Evolutionary conservation across 2,113 vertebrate species (phyloP), one percentile per base, ranked within the genome.

Genomic region (Salvator merianae): DNA sequence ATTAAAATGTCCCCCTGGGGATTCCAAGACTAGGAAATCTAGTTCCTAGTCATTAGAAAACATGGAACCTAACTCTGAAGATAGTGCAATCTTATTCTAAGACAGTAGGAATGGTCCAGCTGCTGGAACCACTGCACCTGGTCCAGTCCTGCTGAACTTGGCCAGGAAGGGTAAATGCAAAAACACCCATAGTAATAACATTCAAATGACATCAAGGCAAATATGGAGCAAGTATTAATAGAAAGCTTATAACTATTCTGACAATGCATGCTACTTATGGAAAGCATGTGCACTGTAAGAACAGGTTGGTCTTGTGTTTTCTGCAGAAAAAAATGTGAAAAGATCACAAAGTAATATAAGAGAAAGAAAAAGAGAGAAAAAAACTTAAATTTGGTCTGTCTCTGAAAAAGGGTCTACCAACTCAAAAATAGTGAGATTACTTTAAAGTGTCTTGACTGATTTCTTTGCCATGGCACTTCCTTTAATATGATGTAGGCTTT

Each of bases 341-440:
- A 7, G 66, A 36, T 1, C 3, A 74, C 18, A 63, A 28, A 3
- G 47, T 0, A 0, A 4, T 59, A 18, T 38, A 1, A 47, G 72
- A 76, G 32, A 76, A 83, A 84, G 7, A 2, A 36, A 55, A 55
- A 81, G 34, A 7, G 47, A 47, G 10, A 82, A 47, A 47, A 24
- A 4, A 77, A 71, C 6, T 1, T 2, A 2, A 7, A 43, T 81
- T 40, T 75, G 22, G 5, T 50, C 7, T 77, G 20, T 14, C 76
- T 72, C 9, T 30, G 68, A 83, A 62, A 20, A 0, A 22, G 1
- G 36, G 16, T 72, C 32, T 79, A 40, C n/a, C 81, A 87, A 70
- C 43, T 84, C 87, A 32, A 88, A 92, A 92, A 89, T 34, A 65
- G 2, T 73, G 79, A 86, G 28, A 88, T 86, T 84, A 81, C 18